Evolutionary conservation across 2,113 vertebrate genomes (phyloP), one percentile per base, ranked within the genome.

Genomic region (Heliornis fulica): DNA sequence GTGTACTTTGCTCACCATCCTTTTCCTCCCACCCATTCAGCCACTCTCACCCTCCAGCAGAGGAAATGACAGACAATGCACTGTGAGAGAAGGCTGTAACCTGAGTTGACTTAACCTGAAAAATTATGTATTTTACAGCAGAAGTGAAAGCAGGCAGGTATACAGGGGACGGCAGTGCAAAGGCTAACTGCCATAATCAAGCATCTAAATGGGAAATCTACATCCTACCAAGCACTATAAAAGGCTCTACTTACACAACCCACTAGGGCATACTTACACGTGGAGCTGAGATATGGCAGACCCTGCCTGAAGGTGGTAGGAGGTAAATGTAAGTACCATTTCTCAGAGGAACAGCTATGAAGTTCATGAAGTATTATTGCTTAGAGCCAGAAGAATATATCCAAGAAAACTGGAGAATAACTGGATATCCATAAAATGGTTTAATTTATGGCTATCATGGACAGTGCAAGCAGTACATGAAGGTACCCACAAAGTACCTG

Each of bases 371-470:
- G 32, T 48, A 21, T 6, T 79, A 53, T 0, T 79, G 78, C 78
- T 76, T 7, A 43, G 1, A 77, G 21, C 11, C 66, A 72, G 31
- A 45, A 81, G 38, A 22, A 81, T 2, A n/a, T 4, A 80, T 10
- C 14, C 80, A 64, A 75, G 43, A 59, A 83, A 86, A 88, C 6
- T 11, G n/a, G 2, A 64, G 22, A 85, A 50, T 11, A 88, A 74
- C 20, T 16, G 38, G 7, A 46, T 11, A 13, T 11, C 38, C 54
- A 54, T 31, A n/a, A 79, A 60, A n/a, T 19, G 61, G 23, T 74
- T 71, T 19, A 45, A 70, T 29, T 57, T 69, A 31, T 2, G 3
- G 72, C 28, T 32, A 9, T 7, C 0, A 0, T 8, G 51, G 34
- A 12, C 21, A 83, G 41, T 1, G 13, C 15, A 40, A 66, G 29